These are phyloP conservation scores for Drosophila anceps DNA, from an alignment of 2,888 invertebrate genomes.

Conservation along the genomic window DNA sequence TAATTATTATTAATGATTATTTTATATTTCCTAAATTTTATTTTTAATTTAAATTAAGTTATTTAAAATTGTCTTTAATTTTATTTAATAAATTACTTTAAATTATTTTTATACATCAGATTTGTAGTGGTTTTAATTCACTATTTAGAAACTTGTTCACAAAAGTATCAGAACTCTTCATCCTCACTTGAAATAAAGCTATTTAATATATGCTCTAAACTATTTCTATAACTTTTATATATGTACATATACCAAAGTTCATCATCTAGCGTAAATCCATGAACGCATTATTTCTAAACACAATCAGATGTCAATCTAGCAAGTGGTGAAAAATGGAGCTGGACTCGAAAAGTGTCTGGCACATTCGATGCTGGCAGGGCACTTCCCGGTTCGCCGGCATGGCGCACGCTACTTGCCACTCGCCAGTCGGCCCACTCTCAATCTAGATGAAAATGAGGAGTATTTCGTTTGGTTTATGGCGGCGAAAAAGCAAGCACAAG, in stretches of 20 bases:
- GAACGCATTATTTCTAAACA: background rate
- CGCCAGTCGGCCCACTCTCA: conserved; percentile 10
- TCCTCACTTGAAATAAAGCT: too few relatives aligned
- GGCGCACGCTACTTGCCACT: conserved; percentile 3
- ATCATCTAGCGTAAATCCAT: background rate
- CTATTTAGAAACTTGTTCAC: too few relatives aligned
- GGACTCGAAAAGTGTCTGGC: conserved; percentile 10
- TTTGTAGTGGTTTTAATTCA: too few relatives aligned
- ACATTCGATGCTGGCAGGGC: conserved; percentile 9
- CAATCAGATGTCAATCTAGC: background rate
- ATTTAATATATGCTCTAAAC: too few relatives aligned
- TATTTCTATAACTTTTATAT: too few relatives aligned
- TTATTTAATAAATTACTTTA: too few relatives aligned
- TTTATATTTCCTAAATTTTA: too few relatives aligned
- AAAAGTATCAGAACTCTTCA: too few relatives aligned
- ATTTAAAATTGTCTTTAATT: too few relatives aligned
- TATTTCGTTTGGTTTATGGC: conserved; percentile 53
- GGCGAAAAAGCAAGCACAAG: conserved; percentile 65
- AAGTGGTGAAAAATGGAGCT: conserved; percentile 1
- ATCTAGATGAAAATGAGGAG: conserved; percentile 32
- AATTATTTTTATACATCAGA: too few relatives aligned
- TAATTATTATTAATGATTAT: too few relatives aligned
- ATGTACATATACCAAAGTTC: background rate
- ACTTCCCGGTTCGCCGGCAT: conserved; percentile 7
- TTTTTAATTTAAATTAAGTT: too few relatives aligned